A percentile compares a stretch with the other conserved stretches of the same genome.
Conservation (phyloP, 2,113 vertebrate species). For the Platichthys flesus region DNA sequence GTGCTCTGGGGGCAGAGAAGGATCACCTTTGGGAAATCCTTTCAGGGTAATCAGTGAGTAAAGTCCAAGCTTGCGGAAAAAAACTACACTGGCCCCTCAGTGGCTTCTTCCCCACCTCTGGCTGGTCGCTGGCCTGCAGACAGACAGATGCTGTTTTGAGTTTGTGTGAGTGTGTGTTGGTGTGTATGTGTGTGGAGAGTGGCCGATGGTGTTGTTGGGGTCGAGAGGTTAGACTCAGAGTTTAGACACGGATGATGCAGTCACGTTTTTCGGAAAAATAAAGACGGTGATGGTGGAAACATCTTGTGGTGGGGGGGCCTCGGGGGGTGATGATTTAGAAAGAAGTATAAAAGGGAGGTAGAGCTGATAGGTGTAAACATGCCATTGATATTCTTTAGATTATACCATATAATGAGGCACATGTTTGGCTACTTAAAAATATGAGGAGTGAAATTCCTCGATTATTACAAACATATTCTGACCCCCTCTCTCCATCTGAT, state of each 20-base stretch:
- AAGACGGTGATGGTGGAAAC: constrained; percentile 13
- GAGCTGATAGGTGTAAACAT: neutral
- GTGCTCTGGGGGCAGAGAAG: constrained; percentile 33
- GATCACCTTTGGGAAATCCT: constrained; percentile 61
- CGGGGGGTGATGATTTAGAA: neutral
- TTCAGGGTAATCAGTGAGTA: constrained; percentile 55
- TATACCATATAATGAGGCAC: neutral
- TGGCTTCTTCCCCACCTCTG: constrained; percentile 5
- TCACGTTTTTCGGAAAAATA: neutral
- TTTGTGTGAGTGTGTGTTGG: neutral
- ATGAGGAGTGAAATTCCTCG: neutral
- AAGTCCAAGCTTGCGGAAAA: constrained; percentile 39
- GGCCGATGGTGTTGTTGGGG: neutral
- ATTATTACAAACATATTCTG: neutral
- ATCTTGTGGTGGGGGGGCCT: neutral
- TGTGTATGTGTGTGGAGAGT: neutral
- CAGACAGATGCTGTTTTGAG: constrained; percentile 8
- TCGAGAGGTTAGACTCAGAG: constrained; percentile 37
- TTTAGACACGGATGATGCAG: neutral
- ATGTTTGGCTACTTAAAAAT: neutral
- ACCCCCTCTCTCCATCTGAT: constrained; percentile 7
- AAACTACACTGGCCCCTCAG: constrained; percentile 42
- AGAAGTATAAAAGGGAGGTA: neutral
- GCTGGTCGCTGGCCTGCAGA: constrained; percentile 6
- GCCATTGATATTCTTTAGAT: neutral